Evolutionary conservation across 2,113 vertebrate genomes (phyloP), one percentile per base, ranked within the genome.

Genomic region (Leiothrix lutea): DNA sequence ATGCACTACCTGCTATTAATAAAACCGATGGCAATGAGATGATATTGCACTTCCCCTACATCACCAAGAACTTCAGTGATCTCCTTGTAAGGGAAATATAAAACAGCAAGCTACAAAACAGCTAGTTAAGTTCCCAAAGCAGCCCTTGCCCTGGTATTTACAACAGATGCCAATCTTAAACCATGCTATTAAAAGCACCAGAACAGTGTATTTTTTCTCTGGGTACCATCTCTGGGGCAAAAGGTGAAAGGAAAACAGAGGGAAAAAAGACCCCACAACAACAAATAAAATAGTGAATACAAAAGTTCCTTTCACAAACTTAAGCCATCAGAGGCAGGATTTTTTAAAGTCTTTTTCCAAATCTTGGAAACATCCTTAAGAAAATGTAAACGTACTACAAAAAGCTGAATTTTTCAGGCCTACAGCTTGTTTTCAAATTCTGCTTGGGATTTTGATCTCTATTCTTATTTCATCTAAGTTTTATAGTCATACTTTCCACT

Each of bases 181-280:
- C 4, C 9, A 54, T 8, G 6, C 47, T 54, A 14, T 38, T 38
- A 35, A 10, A 82, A 88, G 35, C 33, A 83, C 14, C 11, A 57
- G 15, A 77, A 70, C 4, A 74, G 5, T 5, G 5, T 4, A 33
- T 5, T 61, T 3, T 56, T 61, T 69, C 25, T 67, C 12, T 17
- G 54, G 20, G 33, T 51, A 53, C 4, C 14, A 45, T 16, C 15
- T 60, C 25, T 47, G 24, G 5, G 22, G 3, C 2, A 60, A 23
- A 80, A n/a, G 20, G 1, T 3, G 14, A 53, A 14, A 48, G 6
- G 5, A 70, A 75, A 75, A 40, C 0, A 0, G 12, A 36, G 3
- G 2, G 6, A 2, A 20, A 22, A 45, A 57, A 56, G 5, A 9
- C 14, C 5, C 5, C 9, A 50, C 6, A 75, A 40, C 22, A 70